phyloP scores from a whole-genome alignment of 2,888 invertebrate genomes.

The Troides aeacus region DNA sequence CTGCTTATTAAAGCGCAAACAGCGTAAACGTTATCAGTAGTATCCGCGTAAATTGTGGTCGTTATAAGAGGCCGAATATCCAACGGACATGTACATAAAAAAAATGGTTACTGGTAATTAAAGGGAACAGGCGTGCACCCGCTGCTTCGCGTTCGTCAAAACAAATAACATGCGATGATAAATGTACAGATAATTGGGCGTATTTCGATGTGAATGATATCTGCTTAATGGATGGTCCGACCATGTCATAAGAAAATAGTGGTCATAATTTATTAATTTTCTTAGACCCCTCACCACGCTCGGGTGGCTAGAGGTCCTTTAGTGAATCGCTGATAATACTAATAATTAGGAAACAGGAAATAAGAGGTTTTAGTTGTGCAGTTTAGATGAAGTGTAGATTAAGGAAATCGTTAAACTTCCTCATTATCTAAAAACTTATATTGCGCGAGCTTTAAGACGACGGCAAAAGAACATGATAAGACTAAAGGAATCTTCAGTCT shows the following conservation, averaged over 20 bases:
- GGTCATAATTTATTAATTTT: constrained; percentile 51
- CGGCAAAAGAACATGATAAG: too few relatives aligned
- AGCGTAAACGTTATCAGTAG: constrained; percentile 5
- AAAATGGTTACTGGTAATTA: constrained; percentile 22
- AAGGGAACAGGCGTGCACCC: constrained; percentile 26
- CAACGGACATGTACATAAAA: constrained; percentile 12
- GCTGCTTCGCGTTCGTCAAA: constrained; percentile 58
- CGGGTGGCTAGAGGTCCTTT: constrained; percentile 43
- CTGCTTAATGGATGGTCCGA: constrained; percentile 41
- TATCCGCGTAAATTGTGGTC: not conserved
- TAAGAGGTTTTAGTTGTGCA: constrained; percentile 7
- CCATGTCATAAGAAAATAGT: constrained; percentile 32
- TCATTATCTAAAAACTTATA: not conserved
- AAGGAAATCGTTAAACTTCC: constrained; percentile 22
- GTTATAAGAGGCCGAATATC: constrained; percentile 9
- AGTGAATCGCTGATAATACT: constrained; percentile 54
- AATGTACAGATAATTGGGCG: constrained; percentile 69
- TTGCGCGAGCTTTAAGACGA: too few relatives aligned
- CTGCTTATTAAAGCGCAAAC: constrained; percentile 10
- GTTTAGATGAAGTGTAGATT: constrained; percentile 8
- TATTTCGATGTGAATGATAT: constrained; percentile 58
- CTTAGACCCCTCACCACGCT: constrained; percentile 43
- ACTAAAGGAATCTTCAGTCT: too few relatives aligned
- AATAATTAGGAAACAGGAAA: constrained; percentile 60
- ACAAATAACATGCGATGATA: constrained; percentile 69